Percentiles rank a stretch among this genome's conserved stretches.
These are phyloP conservation scores for Myocastor coypus DNA, from an alignment of 2,113 vertebrate species.

Conservation along the genomic window DNA sequence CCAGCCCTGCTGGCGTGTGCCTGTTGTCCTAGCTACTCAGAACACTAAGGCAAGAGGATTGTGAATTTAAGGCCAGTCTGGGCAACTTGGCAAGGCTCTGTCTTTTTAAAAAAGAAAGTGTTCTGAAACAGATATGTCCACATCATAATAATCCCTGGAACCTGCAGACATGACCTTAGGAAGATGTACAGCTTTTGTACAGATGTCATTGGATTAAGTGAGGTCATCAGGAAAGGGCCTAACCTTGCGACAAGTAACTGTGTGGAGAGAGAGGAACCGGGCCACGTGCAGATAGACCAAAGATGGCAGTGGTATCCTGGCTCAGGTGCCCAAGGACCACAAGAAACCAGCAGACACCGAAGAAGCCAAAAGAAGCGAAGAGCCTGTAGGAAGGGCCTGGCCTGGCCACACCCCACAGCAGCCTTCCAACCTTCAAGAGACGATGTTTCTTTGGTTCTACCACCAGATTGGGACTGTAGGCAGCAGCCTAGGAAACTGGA, in stretches of 20 bases:
- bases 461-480: neutral
- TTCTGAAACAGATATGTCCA: neutral
- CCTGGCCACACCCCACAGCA: neutral
- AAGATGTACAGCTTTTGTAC: neutral
- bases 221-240: neutral
- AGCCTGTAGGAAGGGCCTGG: neutral
- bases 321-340: accelerated
- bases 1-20: neutral
- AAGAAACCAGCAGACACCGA: no score
- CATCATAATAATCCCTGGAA: no score
- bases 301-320: neutral
- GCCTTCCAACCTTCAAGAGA: neutral
- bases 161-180: neutral
- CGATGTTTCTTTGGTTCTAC: accelerated
- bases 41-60: no score
- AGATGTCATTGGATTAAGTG: neutral
- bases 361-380: neutral
- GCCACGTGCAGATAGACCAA: neutral
- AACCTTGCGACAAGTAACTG: no score
- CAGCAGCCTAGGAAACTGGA: neutral
- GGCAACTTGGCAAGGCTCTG: neutral
- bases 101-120: neutral
- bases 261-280: neutral
- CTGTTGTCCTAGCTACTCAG: no score
- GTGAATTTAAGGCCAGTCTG: no score